Percentiles rank a stretch among this genome's conserved stretches.
phyloP scores from a whole-genome alignment of 2,797 vertebrate species.

The Gallinago stenura region DNA sequence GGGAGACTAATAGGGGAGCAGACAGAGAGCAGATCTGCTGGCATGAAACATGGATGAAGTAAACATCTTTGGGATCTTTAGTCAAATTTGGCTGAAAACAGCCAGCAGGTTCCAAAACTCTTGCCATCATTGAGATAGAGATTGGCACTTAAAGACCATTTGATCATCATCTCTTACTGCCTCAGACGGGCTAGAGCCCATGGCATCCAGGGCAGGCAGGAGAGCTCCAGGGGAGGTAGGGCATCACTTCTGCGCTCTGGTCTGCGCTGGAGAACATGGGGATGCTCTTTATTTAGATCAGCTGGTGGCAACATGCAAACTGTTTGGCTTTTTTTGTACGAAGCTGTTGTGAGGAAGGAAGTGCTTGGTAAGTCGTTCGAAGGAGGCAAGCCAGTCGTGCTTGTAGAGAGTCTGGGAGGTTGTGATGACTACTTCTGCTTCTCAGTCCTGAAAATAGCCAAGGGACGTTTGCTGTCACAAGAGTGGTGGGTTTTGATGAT shows the following conservation, averaged over 20 bases:
- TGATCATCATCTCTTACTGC: background rate
- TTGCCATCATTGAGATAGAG: background rate
- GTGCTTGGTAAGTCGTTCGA: background rate
- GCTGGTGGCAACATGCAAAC: background rate
- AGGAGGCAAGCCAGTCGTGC: background rate
- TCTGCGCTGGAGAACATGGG: accelerated
- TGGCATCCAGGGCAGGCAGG: background rate
- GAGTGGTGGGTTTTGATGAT: background rate
- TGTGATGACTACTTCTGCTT: background rate
- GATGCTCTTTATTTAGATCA: background rate
- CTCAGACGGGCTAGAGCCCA: background rate
- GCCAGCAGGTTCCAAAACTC: background rate
- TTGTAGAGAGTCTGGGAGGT: background rate
- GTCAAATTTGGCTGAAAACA: background rate
- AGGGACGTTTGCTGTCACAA: background rate
- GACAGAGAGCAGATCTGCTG: background rate
- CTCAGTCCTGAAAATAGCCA: background rate
- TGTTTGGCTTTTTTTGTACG: background rate
- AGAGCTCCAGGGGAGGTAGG: background rate
- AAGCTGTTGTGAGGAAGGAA: background rate
- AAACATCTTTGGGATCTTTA: background rate
- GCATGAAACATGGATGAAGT: background rate
- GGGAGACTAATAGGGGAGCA: background rate
- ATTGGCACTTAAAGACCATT: background rate
- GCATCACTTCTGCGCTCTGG: background rate